Conservation (phyloP, 2,113 vertebrate genomes). For the Gavia stellata region DNA sequence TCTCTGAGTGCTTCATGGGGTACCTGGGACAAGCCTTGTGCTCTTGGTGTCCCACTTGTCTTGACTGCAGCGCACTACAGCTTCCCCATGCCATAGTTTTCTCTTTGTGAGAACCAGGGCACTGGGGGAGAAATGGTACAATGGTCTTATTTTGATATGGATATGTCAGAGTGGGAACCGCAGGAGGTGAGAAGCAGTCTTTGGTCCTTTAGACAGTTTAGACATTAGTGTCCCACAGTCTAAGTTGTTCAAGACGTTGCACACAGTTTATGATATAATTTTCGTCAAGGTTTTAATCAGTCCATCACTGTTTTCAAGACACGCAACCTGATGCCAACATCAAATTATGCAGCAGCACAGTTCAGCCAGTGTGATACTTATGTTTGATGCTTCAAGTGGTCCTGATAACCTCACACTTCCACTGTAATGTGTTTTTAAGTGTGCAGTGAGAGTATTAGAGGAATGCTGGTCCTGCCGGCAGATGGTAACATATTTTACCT, state of each 20-base stretch:
- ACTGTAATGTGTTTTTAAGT: not conserved
- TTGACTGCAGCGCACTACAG: rapidly evolving
- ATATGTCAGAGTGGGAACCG: not conserved
- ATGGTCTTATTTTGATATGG: not conserved
- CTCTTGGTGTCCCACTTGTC: not conserved
- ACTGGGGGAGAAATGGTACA: not conserved
- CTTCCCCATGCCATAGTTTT: not conserved
- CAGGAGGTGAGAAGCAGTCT: not conserved
- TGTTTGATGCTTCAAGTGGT: not conserved
- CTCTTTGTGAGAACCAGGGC: not conserved
- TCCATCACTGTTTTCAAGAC: not conserved
- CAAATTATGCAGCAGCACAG: not conserved
- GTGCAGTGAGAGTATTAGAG: not conserved
- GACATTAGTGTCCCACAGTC: not conserved
- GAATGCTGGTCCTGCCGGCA: not conserved
- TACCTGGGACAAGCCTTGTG: rapidly evolving
- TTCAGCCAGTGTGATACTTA: not conserved
- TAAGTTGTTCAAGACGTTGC: not conserved
- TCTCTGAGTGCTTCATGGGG: not conserved
- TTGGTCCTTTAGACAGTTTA: not conserved
- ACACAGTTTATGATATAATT: not conserved
- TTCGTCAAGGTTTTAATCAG: not conserved
- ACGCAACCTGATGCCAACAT: rapidly evolving
- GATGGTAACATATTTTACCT: not conserved
- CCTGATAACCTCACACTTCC: not conserved